Percentiles rank a stretch among this genome's conserved stretches.
These are phyloP conservation scores for Pollenia amentaria DNA, from an alignment of 2,888 invertebrate genomes.

Conservation along the genomic window DNA sequence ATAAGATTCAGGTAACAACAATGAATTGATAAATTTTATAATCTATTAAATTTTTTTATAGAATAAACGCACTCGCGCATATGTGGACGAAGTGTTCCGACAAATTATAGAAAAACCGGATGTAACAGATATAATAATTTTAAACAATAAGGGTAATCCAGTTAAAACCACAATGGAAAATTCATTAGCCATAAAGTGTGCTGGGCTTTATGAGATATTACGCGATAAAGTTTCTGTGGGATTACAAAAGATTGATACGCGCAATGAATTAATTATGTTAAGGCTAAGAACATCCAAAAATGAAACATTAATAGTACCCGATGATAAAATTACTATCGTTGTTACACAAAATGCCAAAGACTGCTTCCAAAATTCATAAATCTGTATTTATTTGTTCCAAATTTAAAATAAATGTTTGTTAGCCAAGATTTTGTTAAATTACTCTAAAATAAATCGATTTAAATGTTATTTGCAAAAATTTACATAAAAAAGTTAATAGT, in stretches of 20 bases:
- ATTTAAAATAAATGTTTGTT: constrained; percentile 6
- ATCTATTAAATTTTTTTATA: constrained; percentile 44
- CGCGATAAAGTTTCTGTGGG: constrained; percentile 80
- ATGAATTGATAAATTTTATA: neutral
- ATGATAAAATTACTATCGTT: constrained; percentile 82
- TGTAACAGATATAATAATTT: constrained; percentile 80
- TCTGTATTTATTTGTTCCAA: neutral
- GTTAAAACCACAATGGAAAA: constrained; percentile 81
- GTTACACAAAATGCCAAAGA: constrained; percentile 82
- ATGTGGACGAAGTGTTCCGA: constrained; percentile 81
- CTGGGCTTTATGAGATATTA: constrained; percentile 81
- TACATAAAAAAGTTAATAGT: neutral
- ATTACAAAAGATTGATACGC: constrained; percentile 79
- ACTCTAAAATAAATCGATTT: neutral
- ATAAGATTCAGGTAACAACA: no score
- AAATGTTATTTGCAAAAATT: constrained; percentile 32
- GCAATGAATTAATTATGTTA: constrained; percentile 79
- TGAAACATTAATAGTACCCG: constrained; percentile 82
- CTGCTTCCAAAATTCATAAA: constrained; percentile 58
- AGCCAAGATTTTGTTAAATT: neutral
- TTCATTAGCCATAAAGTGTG: constrained; percentile 79
- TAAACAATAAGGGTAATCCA: constrained; percentile 82
- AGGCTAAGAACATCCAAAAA: constrained; percentile 81
- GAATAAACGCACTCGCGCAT: constrained; percentile 80
- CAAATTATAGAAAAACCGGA: constrained; percentile 79